These are phyloP conservation scores for Mesitornis unicolor DNA, from an alignment of 2,113 vertebrate species.

Conservation along the genomic window DNA sequence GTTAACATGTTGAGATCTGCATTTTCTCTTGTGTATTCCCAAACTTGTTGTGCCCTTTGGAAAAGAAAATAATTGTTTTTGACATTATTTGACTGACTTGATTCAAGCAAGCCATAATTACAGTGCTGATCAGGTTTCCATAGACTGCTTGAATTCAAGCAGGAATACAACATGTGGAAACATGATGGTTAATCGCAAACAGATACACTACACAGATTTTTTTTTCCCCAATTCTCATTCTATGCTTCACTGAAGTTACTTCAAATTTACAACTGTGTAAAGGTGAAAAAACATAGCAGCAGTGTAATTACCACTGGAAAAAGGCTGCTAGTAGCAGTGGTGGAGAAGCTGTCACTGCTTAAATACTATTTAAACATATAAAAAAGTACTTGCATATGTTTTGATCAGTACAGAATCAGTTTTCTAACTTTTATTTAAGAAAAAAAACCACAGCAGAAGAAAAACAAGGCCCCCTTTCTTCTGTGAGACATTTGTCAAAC, in stretches of 20 bases:
- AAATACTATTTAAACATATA: neutral
- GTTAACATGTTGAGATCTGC: conserved; percentile 68
- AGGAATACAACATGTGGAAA: conserved; percentile 76
- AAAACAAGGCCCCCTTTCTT: neutral
- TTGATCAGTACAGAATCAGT: neutral
- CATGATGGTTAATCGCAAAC: conserved; percentile 79
- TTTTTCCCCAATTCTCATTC: conserved; percentile 3
- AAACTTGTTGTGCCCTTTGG: conserved; percentile 63
- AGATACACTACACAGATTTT: conserved; percentile 66
- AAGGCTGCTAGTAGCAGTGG: neutral
- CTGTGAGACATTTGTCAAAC: neutral
- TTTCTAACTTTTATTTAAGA: neutral
- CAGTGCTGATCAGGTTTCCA: conserved; percentile 76
- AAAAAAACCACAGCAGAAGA: neutral
- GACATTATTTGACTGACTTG: conserved; percentile 84
- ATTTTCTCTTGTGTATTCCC: conserved; percentile 71
- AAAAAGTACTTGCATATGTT: neutral
- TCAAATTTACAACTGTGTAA: conserved; percentile 29
- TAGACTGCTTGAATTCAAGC: conserved; percentile 64
- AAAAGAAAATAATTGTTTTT: conserved; percentile 81
- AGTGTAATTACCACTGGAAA: conserved; percentile 13
- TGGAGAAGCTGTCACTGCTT: neutral
- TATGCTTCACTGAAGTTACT: conserved; percentile 56
- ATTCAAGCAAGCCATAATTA: conserved; percentile 79
- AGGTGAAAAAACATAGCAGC: conserved; percentile 19